phyloP scores from a whole-genome alignment of 2,888 invertebrate genomes.

The Lepidocyrtinus sp. region DNA sequence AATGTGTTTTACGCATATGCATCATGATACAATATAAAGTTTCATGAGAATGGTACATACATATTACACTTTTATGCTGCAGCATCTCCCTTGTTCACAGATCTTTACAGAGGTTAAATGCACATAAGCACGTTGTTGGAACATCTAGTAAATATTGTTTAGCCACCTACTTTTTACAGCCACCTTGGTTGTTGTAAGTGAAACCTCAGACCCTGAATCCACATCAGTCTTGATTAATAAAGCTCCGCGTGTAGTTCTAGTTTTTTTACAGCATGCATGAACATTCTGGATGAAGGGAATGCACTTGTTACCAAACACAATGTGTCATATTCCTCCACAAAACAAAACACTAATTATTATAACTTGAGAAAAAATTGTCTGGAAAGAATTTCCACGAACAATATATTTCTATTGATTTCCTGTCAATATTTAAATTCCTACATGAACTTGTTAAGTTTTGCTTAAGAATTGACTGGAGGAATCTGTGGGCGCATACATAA shows the following conservation, averaged over 20 bases:
- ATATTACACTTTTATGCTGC: too few species aligned
- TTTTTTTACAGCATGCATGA: slow-evolving; percentile 10
- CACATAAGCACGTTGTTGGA: neutral
- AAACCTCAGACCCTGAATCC: slow-evolving; percentile 41
- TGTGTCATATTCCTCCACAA: too few species aligned
- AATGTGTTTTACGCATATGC: neutral
- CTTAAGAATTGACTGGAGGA: too few species aligned
- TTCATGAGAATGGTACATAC: too few species aligned
- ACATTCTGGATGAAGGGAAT: neutral
- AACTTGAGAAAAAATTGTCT: too few species aligned
- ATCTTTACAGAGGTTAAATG: neutral
- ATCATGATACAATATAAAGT: neutral
- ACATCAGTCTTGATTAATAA: slow-evolving; percentile 43
- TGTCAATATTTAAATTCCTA: too few species aligned
- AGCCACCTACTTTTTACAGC: slow-evolving; percentile 11
- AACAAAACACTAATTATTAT: too few species aligned
- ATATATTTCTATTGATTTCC: too few species aligned
- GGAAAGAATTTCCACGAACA: too few species aligned
- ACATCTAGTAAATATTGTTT: slow-evolving; percentile 9
- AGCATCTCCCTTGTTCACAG: slow-evolving; percentile 3
- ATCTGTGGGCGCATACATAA: too few species aligned
- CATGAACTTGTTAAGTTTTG: too few species aligned
- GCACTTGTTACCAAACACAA: slow-evolving; percentile 18
- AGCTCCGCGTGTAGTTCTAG: slow-evolving; percentile 46
- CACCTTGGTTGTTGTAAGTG: slow-evolving; percentile 37